A percentile compares a stretch with the other conserved stretches of the same genome.
Evolutionary conservation across 2,113 vertebrate species (phyloP).

Genomic region (Sapayoa aenigma): DNA sequence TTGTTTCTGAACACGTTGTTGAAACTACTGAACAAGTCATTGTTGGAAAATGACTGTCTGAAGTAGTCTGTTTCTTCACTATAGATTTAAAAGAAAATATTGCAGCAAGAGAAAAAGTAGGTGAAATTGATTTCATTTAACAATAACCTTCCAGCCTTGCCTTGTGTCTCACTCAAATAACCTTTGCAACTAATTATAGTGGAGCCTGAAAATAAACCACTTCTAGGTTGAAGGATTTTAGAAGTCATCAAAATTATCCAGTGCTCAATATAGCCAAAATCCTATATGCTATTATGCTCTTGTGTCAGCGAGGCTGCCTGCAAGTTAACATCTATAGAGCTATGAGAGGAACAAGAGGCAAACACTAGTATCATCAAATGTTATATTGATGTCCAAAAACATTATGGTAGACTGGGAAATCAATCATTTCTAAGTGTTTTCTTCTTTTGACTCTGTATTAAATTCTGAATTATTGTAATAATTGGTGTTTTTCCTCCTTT

Average conservation of each 20-base stretch:
- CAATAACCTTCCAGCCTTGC: slow-evolving; percentile 30
- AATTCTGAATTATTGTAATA: slow-evolving; percentile 9
- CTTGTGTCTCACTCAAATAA: slow-evolving; percentile 45
- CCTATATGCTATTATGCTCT: slow-evolving; percentile 44
- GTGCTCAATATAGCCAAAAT: slow-evolving; percentile 51
- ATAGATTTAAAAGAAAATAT: slow-evolving; percentile 49
- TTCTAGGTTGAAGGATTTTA: slow-evolving; percentile 45
- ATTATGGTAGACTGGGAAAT: slow-evolving; percentile 8
- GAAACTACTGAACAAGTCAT: background rate
- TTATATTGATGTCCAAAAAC: slow-evolving; percentile 14
- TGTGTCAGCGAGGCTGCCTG: background rate
- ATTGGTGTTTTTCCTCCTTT: background rate
- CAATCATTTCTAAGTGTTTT: background rate
- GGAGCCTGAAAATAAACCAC: slow-evolving; percentile 53
- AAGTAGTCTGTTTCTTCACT: slow-evolving; percentile 17
- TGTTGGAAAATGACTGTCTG: slow-evolving; percentile 34
- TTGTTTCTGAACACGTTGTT: background rate
- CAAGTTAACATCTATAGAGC: slow-evolving; percentile 16
- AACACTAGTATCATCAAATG: slow-evolving; percentile 14
- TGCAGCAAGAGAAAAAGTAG: slow-evolving; percentile 28
- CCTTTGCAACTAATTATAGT: slow-evolving; percentile 53
- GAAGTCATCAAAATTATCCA: slow-evolving; percentile 55
- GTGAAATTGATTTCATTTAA: slow-evolving; percentile 65
- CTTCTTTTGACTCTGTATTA: slow-evolving; percentile 20
- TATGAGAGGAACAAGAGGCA: background rate